Percentiles rank a stretch among this genome's conserved stretches.
Conservation (phyloP, 2,113 vertebrate genomes). For the Anthoscopus minutus region DNA sequence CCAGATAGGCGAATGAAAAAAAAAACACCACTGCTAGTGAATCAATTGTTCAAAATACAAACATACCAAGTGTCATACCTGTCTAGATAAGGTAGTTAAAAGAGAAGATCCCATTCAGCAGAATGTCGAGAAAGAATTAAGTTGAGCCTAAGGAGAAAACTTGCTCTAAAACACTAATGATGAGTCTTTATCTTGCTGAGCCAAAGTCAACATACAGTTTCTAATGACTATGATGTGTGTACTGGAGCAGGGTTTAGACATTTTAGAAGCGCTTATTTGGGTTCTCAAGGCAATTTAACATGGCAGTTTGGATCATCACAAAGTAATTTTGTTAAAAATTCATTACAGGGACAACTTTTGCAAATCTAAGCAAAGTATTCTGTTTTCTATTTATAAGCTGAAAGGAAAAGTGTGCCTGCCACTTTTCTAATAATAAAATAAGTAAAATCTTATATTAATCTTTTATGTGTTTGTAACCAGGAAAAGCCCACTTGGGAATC, state of each 20-base stretch:
- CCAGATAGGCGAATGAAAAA: accelerated
- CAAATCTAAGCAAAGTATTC: neutral
- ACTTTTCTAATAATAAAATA: neutral
- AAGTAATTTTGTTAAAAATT: neutral
- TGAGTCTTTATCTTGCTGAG: neutral
- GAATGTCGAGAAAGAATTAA: neutral
- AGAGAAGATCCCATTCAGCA: neutral
- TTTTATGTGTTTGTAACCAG: neutral
- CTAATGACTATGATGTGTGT: neutral
- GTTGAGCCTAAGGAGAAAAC: neutral
- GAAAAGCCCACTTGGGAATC: neutral
- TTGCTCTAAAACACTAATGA: neutral
- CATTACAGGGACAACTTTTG: neutral
- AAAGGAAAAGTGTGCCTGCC: neutral
- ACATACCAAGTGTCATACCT: neutral
- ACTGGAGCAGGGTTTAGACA: neutral
- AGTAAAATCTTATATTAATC: neutral
- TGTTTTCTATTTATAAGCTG: neutral
- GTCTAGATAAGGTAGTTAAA: neutral
- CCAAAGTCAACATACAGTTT: neutral
- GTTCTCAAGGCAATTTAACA: neutral
- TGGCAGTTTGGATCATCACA: neutral
- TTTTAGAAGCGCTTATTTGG: neutral
- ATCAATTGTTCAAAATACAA: neutral
- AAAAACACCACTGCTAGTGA: neutral